Base-by-base conservation (phyloP, 1,140 invertebrate genomes). In the Phymastichus coffea region DNA sequence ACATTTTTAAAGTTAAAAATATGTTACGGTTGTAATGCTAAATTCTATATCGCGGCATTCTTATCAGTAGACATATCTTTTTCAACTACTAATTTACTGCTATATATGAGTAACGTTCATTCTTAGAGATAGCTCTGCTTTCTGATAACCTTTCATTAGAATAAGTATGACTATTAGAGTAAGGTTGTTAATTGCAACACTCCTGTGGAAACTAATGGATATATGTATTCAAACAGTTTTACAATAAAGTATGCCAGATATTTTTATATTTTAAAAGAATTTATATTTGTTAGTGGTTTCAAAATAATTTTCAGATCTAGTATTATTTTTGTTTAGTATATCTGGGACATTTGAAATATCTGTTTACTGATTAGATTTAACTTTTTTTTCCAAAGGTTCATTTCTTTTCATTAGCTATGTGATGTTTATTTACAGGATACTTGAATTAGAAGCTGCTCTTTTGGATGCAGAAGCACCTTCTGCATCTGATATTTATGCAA, bases 361-460 rank as follows among this genome's bases (percentile, higher is more conserved):
- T n/a, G n/a, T n/a, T n/a, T n/a, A n/a, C n/a, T n/a, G n/a, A n/a
- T n/a, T n/a, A n/a, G n/a, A n/a, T n/a, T n/a, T n/a, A n/a, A n/a
- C n/a, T n/a, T n/a, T n/a, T n/a, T n/a, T n/a, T n/a, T n/a, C n/a
- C n/a, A n/a, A n/a, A n/a, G n/a, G n/a, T n/a, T n/a, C n/a, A n/a
- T n/a, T n/a, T n/a, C n/a, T n/a, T n/a, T n/a, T n/a, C n/a, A n/a
- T n/a, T n/a, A n/a, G n/a, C n/a, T n/a, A n/a, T n/a, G n/a, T n/a
- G n/a, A n/a, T n/a, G n/a, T n/a, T n/a, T n/a, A n/a, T 61, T 61
- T 66, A 66, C 65, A 95, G 93, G 94, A 83, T 93, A 51, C 83
- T 89, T 63, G 92, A 95, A 72, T 79, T 96, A 66, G 92, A 95
- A 79, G 88, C 88, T 64, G 91, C 92, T 20, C 81, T 95, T 25